phyloP scores from a whole-genome alignment of 2,888 invertebrate species.

The Agrotis clavis region DNA sequence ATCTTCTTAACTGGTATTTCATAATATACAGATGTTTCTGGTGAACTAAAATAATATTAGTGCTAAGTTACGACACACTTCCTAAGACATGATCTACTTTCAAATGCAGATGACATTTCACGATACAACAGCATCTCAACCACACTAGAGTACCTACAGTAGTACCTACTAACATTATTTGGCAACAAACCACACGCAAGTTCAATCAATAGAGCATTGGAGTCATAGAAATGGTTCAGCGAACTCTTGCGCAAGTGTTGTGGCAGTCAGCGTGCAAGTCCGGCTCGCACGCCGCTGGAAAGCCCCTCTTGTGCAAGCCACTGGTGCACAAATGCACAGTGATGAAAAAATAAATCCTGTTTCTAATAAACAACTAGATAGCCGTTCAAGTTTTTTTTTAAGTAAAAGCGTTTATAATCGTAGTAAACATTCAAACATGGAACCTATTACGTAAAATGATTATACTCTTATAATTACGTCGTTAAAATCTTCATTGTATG shows the following conservation, averaged over 20 bases:
- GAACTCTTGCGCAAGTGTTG: slow-evolving; percentile 85
- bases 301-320: slow-evolving; percentile 86
- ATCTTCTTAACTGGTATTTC: not conserved
- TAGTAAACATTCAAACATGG: not conserved
- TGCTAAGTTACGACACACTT: not conserved
- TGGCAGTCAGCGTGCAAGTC: slow-evolving; percentile 72
- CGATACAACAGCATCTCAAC: slow-evolving; percentile 22
- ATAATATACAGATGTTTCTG: not conserved
- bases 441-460: slow-evolving; percentile 4
- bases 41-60: not conserved
- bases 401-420: not conserved
- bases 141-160: slow-evolving; percentile 5
- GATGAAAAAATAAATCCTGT: slow-evolving; percentile 55
- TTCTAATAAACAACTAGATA: slow-evolving; percentile 43
- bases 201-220: slow-evolving; percentile 62
- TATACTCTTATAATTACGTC: not conserved
- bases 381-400: not conserved
- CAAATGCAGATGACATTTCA: slow-evolving; percentile 48
- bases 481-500: not conserved
- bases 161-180: slow-evolving; percentile 47
- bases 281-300: slow-evolving; percentile 80
- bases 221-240: slow-evolving; percentile 80
- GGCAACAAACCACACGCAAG: slow-evolving; percentile 59
- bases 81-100: slow-evolving; percentile 36
- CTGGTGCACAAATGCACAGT: slow-evolving; percentile 53